These are phyloP conservation scores for Limnephilus rhombicus DNA, from an alignment of 2,888 invertebrate genomes.

Conservation along the genomic window DNA sequence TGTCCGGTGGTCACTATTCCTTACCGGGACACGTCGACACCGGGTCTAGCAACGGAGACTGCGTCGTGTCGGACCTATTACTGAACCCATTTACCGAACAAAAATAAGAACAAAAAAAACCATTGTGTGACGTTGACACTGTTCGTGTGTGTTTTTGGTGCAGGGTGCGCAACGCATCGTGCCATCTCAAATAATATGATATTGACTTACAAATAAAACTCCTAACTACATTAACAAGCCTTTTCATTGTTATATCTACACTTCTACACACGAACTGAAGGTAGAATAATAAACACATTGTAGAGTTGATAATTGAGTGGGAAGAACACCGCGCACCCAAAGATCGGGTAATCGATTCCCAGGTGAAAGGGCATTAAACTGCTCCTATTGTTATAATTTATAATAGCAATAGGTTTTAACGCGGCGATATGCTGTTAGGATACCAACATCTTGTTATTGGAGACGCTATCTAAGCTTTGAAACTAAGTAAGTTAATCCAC, in stretches of 20 bases:
- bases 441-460: neutral
- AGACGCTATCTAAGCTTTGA: neutral
- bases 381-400: neutral
- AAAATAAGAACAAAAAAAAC: neutral
- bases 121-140: neutral
- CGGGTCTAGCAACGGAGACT: conserved; percentile 27
- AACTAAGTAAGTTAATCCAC: neutral
- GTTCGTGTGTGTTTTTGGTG: neutral
- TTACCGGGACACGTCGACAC: conserved; percentile 17
- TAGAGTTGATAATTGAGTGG: neutral
- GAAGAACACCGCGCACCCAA: neutral
- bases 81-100: neutral
- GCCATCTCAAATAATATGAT: neutral
- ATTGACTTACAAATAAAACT: neutral
- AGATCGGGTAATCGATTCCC: neutral
- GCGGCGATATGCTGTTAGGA: neutral
- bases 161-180: neutral
- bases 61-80: conserved; percentile 16
- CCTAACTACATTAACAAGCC: neutral
- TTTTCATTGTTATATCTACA: neutral
- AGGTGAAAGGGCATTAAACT: neutral
- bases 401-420: neutral
- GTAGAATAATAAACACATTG: neutral
- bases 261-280: neutral
- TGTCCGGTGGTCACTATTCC: conserved; percentile 10